Evolutionary conservation across 2,113 vertebrate genomes (phyloP).

Genomic region (Laticauda colubrina): DNA sequence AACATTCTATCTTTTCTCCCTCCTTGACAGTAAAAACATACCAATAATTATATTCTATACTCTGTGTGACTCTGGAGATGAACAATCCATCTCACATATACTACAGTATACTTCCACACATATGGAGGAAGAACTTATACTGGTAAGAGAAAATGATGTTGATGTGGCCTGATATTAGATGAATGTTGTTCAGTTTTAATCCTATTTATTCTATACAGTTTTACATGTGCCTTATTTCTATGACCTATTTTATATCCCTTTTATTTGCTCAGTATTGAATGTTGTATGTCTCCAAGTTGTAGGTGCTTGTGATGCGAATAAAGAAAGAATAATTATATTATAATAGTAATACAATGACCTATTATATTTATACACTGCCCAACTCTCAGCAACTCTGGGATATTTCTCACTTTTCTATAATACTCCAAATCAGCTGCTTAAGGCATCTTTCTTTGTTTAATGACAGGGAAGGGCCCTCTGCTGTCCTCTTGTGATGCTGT

Average conservation of each 20-base stretch:
- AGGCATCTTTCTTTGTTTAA: neutral
- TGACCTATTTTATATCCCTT: neutral
- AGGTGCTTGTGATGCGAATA: neutral
- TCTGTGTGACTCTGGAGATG: neutral
- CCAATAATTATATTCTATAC: neutral
- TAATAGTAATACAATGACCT: neutral
- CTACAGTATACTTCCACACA: neutral
- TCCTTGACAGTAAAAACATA: neutral
- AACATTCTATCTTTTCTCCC: neutral
- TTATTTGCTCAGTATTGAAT: neutral
- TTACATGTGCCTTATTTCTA: neutral
- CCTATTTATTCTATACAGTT: neutral
- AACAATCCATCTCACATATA: neutral
- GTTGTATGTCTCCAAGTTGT: neutral
- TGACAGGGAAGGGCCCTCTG: neutral
- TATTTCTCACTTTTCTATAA: neutral
- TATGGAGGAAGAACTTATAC: neutral
- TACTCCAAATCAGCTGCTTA: neutral
- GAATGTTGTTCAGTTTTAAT: neutral
- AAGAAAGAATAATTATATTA: neutral
- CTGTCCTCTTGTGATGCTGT: neutral
- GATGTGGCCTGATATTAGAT: neutral
- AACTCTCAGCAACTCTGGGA: neutral
- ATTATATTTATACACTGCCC: neutral
- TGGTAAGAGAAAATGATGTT: neutral